Evolutionary conservation across 2,888 invertebrate genomes (phyloP), one percentile per base, ranked within the genome.

Genomic region (Tenthredo amoena): DNA sequence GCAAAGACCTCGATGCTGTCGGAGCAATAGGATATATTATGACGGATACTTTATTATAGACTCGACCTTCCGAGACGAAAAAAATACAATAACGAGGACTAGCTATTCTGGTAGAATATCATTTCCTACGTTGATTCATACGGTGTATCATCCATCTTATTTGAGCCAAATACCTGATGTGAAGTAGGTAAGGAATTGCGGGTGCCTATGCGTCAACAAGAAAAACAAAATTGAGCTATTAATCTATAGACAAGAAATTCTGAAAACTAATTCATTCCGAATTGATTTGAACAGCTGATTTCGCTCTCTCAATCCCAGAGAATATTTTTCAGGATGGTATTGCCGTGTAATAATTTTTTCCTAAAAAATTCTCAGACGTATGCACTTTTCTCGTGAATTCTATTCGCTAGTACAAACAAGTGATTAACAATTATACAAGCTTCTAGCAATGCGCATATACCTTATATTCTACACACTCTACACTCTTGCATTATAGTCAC

Each of bases 1-100:
- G 74, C 43, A 74, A 74, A 74, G 40, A 74, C 21, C 74, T 74
- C 74, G 74, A 74, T 74, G 10, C 43, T 26, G 72, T 40, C 21
- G 1, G 71, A 71, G 71, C 0, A n/a, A 71, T 18, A 18, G 47
- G 47, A 18, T 71, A 40, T 72, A 72, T 34, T 74, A 40, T 43
- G 74, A 40, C 40, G 43, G 74, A 26, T 31, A 74, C 74, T 74
- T 40, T 74, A 40, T 40, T 43, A 74, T 26, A 74, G 74, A 74
- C 31, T 74, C 47, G 74, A 74, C 74, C 74, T 74, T 74, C 43
- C 21, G 26, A 12, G 40, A 40, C 10, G 18, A 43, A 74, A 47
- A 74, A 47, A 47, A 62, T 1, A 10, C 1, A 26, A 62, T 74
- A 74, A 74, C 74, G 74, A 40, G 40, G 74, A 74, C 74, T 34